Evolutionary conservation across 2,797 vertebrate genomes (phyloP).

Genomic region (Onychomys arenicola): DNA sequence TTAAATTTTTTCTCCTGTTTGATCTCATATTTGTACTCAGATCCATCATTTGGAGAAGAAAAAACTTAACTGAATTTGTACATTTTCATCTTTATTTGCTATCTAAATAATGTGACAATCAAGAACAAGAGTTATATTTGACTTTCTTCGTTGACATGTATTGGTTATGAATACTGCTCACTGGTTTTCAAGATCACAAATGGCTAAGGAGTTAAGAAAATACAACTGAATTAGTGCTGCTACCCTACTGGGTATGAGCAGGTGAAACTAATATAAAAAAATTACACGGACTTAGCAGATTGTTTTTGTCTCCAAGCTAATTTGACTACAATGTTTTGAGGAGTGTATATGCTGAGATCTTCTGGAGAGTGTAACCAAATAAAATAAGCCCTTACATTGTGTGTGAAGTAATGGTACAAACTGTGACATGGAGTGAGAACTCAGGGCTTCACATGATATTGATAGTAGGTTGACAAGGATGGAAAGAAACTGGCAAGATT

Average conservation of each 20-base stretch:
- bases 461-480: background rate
- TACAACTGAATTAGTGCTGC: background rate
- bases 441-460: background rate
- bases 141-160: background rate
- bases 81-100: background rate
- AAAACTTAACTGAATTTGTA: background rate
- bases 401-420: background rate
- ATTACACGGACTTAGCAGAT: background rate
- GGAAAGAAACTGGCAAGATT: background rate
- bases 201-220: slow-evolving; percentile 15
- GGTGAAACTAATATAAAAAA: background rate
- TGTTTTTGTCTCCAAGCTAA: slow-evolving; percentile 39
- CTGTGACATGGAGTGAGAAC: background rate
- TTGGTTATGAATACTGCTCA: background rate
- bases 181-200: background rate
- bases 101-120: background rate
- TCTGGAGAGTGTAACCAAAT: background rate
- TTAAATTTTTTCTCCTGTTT: slow-evolving; percentile 55
- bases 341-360: background rate
- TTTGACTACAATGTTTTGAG: background rate
- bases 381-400: background rate
- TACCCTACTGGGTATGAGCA: background rate
- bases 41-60: background rate
- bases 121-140: background rate
- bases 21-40: slow-evolving; percentile 15